A percentile compares a stretch with the other conserved stretches of the same genome.
These are phyloP conservation scores for Leptosomus discolor DNA, from an alignment of 2,113 vertebrate genomes.

Conservation along the genomic window DNA sequence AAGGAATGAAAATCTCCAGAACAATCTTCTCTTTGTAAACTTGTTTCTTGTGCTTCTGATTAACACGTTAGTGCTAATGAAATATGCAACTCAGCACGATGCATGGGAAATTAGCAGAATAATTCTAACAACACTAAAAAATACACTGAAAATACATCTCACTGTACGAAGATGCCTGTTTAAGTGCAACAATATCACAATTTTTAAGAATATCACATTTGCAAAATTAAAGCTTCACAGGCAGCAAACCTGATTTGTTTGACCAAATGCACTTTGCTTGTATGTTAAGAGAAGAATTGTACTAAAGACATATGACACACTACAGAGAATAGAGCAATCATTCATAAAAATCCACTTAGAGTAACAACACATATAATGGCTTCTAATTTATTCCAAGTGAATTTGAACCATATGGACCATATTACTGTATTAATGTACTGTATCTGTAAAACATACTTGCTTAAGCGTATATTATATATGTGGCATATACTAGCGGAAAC, in stretches of 20 bases:
- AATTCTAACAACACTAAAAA: not conserved
- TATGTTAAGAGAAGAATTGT: not conserved
- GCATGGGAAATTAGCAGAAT: not conserved
- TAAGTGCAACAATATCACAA: not conserved
- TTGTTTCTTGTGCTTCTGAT: not conserved
- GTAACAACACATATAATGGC: not conserved
- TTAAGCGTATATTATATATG: not conserved
- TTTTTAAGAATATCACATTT: not conserved
- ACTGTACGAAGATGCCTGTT: not conserved
- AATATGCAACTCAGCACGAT: not conserved
- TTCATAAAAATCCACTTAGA: constrained; percentile 9
- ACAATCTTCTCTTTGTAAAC: not conserved
- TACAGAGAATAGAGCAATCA: not conserved
- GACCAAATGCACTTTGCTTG: not conserved
- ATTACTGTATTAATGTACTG: not conserved
- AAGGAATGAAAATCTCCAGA: not conserved
- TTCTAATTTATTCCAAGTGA: constrained; percentile 45
- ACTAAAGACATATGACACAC: not conserved
- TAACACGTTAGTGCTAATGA: not conserved
- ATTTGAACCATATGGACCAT: constrained; percentile 23
- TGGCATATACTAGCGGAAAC: not conserved
- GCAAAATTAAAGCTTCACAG: not conserved
- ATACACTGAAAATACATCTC: not conserved
- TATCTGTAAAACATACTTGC: not conserved
- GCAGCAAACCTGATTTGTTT: not conserved